Percentiles rank a stretch among this genome's conserved stretches.
Conservation (phyloP, 2,797 vertebrate species). For the Leptodactylus fallax region DNA sequence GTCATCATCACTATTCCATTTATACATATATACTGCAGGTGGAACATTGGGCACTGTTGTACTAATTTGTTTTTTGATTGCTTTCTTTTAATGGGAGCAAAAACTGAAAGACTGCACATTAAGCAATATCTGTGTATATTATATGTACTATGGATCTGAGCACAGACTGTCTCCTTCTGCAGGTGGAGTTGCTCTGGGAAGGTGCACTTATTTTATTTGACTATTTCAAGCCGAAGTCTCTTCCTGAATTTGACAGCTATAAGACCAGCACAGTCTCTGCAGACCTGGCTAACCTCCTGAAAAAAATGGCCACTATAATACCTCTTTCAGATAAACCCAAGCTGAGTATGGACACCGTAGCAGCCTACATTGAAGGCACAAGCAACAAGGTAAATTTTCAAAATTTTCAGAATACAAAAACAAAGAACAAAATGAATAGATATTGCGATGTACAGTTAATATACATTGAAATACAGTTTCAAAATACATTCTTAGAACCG, state of each 20-base stretch:
- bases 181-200: conserved; percentile 95
- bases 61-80: neutral
- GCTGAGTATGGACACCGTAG: conserved; percentile 88
- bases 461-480: too few relatives aligned
- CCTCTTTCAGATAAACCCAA: conserved; percentile 83
- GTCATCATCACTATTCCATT: too few relatives aligned
- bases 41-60: too few relatives aligned
- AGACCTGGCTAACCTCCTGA: conserved; percentile 93
- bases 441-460: too few relatives aligned
- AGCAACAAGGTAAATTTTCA: conserved; percentile 90
- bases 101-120: too few relatives aligned
- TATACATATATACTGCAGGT: too few relatives aligned
- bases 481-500: too few relatives aligned
- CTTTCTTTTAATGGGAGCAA: neutral
- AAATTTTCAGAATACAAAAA: too few relatives aligned
- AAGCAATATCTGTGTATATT: too few relatives aligned
- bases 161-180: conserved; percentile 36
- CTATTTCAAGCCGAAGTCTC: conserved; percentile 96
- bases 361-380: conserved; percentile 89
- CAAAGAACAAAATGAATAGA: too few relatives aligned
- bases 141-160: neutral
- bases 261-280: conserved; percentile 98
- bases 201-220: conserved; percentile 94
- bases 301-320: conserved; percentile 87
- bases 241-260: conserved; percentile 98